Conservation (phyloP, 2,113 vertebrate species). For the Mastomys coucha region DNA sequence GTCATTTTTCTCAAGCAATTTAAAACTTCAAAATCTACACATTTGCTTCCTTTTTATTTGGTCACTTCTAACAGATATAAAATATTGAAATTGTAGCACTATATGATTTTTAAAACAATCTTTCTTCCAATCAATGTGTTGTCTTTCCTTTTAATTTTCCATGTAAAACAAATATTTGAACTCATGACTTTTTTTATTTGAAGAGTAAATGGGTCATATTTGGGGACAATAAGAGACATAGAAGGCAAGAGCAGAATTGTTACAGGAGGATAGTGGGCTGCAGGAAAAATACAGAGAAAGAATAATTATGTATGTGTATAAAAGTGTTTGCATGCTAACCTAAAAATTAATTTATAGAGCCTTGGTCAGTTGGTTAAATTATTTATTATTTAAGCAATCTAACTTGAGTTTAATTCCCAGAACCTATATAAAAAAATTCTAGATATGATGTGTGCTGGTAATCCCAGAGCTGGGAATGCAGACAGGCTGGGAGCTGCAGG, state of each 20-base stretch:
- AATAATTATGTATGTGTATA: background rate
- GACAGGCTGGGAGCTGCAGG: background rate
- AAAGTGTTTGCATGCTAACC: background rate
- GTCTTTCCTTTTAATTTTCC: background rate
- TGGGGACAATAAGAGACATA: background rate
- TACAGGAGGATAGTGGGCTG: background rate
- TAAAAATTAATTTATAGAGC: background rate
- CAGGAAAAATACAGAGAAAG: background rate
- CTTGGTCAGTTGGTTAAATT: background rate
- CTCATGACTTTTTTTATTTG: background rate
- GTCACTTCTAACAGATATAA: background rate
- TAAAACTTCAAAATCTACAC: background rate
- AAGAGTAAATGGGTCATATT: background rate
- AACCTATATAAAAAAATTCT: background rate
- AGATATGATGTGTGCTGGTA: background rate
- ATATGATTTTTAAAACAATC: background rate
- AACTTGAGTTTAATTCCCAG: background rate
- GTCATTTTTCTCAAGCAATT: background rate
- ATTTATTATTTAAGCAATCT: background rate
- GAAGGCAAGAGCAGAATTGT: background rate
- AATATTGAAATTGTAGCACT: background rate
- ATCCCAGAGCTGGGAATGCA: background rate
- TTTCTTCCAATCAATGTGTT: background rate
- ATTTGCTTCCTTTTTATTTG: background rate
- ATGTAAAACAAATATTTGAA: background rate